Conservation (phyloP, 2,888 invertebrate genomes). For the Agapostemon virescens region DNA sequence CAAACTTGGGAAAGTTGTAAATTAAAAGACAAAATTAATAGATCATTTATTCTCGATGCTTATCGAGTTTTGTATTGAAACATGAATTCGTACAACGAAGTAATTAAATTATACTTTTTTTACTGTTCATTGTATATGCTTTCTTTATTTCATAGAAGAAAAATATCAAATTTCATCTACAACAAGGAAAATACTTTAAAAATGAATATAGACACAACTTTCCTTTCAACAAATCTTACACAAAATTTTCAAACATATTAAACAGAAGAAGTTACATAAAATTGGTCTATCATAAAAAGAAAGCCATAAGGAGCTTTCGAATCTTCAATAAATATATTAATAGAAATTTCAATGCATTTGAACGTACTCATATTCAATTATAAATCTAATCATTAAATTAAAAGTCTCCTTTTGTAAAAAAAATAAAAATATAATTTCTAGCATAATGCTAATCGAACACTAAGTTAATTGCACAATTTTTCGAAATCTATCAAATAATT, state of each 20-base stretch:
- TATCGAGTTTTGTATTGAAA: no score
- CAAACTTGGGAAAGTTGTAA: not conserved
- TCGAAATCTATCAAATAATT: conserved; percentile 20
- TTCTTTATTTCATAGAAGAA: not conserved
- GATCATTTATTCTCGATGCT: not conserved
- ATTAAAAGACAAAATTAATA: conserved; percentile 3
- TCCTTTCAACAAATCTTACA: not conserved
- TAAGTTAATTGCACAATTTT: conserved; percentile 10
- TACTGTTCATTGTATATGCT: not conserved
- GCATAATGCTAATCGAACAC: not conserved
- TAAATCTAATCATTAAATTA: not conserved
- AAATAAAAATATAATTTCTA: not conserved
- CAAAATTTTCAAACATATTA: not conserved
- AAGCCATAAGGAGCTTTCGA: not conserved
- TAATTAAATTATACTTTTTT: not conserved
- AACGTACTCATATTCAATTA: not conserved
- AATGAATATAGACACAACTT: not conserved
- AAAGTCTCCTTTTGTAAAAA: not conserved
- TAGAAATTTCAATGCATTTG: not conserved
- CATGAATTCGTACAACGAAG: not conserved
- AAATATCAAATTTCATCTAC: not conserved
- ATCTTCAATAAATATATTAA: not conserved
- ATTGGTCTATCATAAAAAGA: not conserved
- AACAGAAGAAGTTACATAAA: not conserved
- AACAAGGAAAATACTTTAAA: not conserved